Evolutionary conservation across 2,888 invertebrate genomes (phyloP), one percentile per base, ranked within the genome.

Genomic region (Trissolcus brochymenae): DNA sequence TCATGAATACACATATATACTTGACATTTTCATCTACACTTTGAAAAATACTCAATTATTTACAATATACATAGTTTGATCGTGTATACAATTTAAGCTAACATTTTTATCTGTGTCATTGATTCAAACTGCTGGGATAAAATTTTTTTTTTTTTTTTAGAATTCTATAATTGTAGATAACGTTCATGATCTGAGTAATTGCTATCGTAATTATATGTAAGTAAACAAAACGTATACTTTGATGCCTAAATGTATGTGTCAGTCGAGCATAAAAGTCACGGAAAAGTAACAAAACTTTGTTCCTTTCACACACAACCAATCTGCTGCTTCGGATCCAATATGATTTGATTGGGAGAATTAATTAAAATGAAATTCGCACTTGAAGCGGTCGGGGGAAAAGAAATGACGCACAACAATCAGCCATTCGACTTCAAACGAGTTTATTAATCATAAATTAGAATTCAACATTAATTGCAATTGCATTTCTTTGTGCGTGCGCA

Each of bases 31-130:
- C 19, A 62, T 57, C 62, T 40, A 62, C 61, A 19, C 62, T 74
- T 62, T 53, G 49, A 56, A 49, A 67, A 61, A 67, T 35, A 57
- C 54, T 50, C 43, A 74, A 67, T 57, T 51, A 40, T 74, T 67
- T 57, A 67, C 62, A 74, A 21, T 57, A 17, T 64, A 50, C 50
- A 75, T 75, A 68, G 68, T 75, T 68, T 54, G 64, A 68, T 67
- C 64, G 59, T 67, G 53, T 50, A 64, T 35, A 35, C 35, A 11
- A 64, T 68, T 64, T 68, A 40, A 68, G 64, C 51, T 55, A 55
- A 43, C 56, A 75, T 68, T 68, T 75, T 75, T 67, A 59, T 74
- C 61, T 64, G 59, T 75, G 68, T 55, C 74, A 68, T 54, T 74
- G 74, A 62, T 67, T 67, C 57, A 74, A 62, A 74, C 56, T 67